Conservation (phyloP, 2,797 vertebrate genomes). For the Falco cherrug region DNA sequence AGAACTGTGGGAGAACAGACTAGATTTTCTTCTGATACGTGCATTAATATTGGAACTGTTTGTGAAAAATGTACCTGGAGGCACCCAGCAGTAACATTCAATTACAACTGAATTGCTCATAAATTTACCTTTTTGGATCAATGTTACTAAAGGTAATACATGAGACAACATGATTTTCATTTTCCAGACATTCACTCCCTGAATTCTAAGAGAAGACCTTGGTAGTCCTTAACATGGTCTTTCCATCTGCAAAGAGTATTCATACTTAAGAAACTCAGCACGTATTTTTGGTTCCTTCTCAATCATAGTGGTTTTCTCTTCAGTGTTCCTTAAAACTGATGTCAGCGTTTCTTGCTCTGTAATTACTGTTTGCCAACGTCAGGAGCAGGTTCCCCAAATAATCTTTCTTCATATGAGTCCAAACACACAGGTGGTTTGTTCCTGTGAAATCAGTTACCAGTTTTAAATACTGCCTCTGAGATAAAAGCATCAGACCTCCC, state of each 20-base stretch:
- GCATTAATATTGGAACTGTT: neutral
- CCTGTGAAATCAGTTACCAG: neutral
- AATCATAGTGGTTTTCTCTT: neutral
- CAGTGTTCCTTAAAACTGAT: neutral
- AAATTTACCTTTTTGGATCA: neutral
- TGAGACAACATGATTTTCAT: neutral
- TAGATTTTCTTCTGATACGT: neutral
- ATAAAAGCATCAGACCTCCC: neutral
- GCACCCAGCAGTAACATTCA: neutral
- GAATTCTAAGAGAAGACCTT: neutral
- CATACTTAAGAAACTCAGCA: neutral
- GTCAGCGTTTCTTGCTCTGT: neutral
- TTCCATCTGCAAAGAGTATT: neutral
- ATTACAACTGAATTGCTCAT: neutral
- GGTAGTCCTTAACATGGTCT: neutral
- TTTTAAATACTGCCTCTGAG: neutral
- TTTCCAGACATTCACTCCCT: neutral
- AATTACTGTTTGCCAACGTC: slow-evolving; percentile 30
- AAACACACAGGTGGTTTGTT: neutral
- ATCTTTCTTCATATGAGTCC: neutral
- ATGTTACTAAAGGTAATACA: neutral
- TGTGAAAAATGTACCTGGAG: neutral
- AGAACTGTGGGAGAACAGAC: neutral
- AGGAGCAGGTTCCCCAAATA: slow-evolving; percentile 16
- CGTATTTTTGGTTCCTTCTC: neutral